These are phyloP conservation scores for Micrastur ruficollis DNA, from an alignment of 2,797 vertebrate species.

Conservation along the genomic window DNA sequence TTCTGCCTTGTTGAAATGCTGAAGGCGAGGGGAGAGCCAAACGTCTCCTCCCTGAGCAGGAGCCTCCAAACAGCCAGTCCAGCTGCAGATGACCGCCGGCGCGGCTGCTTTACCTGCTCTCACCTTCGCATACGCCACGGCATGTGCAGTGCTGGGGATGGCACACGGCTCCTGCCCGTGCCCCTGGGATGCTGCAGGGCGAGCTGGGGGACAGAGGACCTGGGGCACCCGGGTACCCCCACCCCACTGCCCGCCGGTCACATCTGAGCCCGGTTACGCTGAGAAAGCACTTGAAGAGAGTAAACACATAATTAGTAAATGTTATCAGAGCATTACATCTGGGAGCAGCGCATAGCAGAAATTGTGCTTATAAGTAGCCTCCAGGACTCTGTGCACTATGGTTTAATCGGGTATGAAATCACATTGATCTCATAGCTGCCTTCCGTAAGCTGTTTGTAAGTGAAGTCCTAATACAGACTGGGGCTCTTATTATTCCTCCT, in stretches of 20 bases:
- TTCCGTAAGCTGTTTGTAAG: not conserved
- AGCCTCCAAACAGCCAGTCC: not conserved
- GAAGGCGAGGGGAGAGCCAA: not conserved
- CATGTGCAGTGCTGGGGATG: fast-evolving
- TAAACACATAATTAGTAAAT: fast-evolving
- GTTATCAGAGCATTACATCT: fast-evolving
- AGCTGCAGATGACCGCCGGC: not conserved
- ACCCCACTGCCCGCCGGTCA: fast-evolving
- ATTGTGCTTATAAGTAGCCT: not conserved
- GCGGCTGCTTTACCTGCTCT: not conserved
- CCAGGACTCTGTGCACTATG: not conserved
- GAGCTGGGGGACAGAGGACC: not conserved
- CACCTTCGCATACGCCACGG: fast-evolving
- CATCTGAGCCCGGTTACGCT: fast-evolving
- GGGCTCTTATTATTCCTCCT: not conserved
- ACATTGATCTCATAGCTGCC: not conserved
- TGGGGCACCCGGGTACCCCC: not conserved
- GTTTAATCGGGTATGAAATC: constrained; percentile 37
- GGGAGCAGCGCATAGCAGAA: not conserved
- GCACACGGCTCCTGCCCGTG: not conserved
- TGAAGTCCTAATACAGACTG: not conserved
- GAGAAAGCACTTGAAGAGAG: not conserved
- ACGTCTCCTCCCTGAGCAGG: not conserved
- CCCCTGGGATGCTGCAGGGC: fast-evolving
- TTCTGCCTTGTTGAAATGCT: not conserved